Evolutionary conservation across 92 coral and sea anemone genomes (phyloP).

Genomic region (Epizoanthus fatuus): DNA sequence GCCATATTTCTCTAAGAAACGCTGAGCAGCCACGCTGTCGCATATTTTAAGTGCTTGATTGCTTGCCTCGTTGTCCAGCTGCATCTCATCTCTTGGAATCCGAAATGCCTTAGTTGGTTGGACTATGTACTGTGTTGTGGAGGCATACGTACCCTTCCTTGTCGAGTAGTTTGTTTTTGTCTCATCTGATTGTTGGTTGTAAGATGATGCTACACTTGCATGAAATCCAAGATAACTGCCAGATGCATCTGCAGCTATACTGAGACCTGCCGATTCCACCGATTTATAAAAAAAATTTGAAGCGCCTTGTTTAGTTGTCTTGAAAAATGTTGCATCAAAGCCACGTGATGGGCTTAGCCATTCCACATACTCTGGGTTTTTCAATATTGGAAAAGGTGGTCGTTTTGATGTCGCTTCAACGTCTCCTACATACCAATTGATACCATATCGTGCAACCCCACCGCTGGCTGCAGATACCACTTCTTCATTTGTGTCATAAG

Average conservation of each 20-base stretch:
- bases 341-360: slow-evolving; percentile 21
- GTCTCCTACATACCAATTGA: background rate
- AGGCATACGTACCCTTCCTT: slow-evolving; percentile 16
- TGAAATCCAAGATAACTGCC: slow-evolving; percentile 1
- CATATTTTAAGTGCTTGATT: background rate
- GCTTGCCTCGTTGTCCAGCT: slow-evolving; percentile 10
- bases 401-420: slow-evolving; percentile 13
- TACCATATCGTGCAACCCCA: slow-evolving; percentile 11
- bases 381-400: slow-evolving; percentile 28
- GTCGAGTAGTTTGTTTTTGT: background rate
- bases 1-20: slow-evolving; percentile 17
- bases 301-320: slow-evolving; percentile 9
- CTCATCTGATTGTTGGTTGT: slow-evolving; percentile 7
- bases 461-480: slow-evolving; percentile 35
- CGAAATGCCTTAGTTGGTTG: slow-evolving; percentile 29
- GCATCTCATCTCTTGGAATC: slow-evolving; percentile 26
- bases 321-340: slow-evolving; percentile 6
- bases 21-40: background rate
- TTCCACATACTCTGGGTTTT: slow-evolving; percentile 32
- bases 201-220: slow-evolving; percentile 13
- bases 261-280: slow-evolving; percentile 38
- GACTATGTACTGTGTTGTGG: slow-evolving; percentile 18
- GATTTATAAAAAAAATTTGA: slow-evolving; percentile 8
- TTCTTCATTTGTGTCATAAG: slow-evolving; percentile 24
- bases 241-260: slow-evolving; percentile 24